Base-by-base conservation (phyloP, 2,888 invertebrate genomes). In the Thyatira batis region DNA sequence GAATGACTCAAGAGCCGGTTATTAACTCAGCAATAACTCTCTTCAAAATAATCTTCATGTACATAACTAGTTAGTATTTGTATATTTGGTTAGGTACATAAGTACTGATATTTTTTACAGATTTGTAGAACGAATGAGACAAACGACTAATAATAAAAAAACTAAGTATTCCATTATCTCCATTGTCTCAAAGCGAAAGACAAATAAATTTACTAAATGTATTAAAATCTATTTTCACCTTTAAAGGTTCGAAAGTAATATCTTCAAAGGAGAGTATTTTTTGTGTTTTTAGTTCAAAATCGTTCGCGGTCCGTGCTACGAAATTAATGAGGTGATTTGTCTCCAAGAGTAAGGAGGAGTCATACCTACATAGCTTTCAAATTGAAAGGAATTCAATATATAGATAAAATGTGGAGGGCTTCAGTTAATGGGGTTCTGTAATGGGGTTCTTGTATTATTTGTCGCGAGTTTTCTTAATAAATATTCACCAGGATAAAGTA, bases 311-410 rank as follows among this genome's bases (percentile, higher is more conserved):
- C 61, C 84, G 82, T 85, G 85, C 67, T 78, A 58, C 58, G 33
- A 85, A 84, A 85, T 85, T 82, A 87, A 87, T 85, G 84, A 84
- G 83, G 76, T 73, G 78, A 85, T 86, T 85, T 83, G 78, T 85
- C 82, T 78, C 68, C 62, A 60, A 59, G 58, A 52, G 62, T 67
- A 73, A 71, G 73, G 73, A 69, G 62, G 68, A 73, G 71, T 75
- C 78, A 76, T 68, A 65, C 73, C 68, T 63, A 74, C 78, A 76
- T 68, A 65, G 74, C 68, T 63, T 67, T 76, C 66, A 80, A 84
- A 82, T 82, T 81, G 78, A 79, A 84, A 65, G 73, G 73, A 80
- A 81, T 80, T 76, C 73, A 83, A 81, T 83, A 82, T 80, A 71
- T 73, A 63, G 69, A 65, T 62, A 62, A 64, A 59, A 58, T 55